Base-by-base conservation (phyloP, 2,113 vertebrate species). In the Perognathus longimembris region DNA sequence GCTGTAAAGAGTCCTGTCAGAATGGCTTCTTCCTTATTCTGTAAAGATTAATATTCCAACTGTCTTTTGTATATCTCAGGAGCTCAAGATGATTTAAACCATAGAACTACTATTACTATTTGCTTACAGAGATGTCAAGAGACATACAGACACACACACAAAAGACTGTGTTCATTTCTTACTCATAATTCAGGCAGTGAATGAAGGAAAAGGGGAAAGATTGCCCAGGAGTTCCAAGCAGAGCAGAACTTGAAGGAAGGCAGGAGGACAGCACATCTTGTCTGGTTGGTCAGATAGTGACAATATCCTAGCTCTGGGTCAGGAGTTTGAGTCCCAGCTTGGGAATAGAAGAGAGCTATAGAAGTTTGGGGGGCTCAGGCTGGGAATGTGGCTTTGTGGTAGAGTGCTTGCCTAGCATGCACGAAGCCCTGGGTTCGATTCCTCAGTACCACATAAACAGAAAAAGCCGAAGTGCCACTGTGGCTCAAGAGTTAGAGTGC, bases 61-160 rank as follows among this genome's bases (percentile, higher is more conserved):
- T 26, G 6, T 85, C 67, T 80, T 73, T 88, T 82, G 81, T 38
- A 11, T 45, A 71, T 87, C 93, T 87, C 80, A 18, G 81, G 69
- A 85, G 38, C 61, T 75, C 20, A 20, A 17, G 32, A 50, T 57
- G 50, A 54, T 83, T 90, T 87, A 79, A 71, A 81, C 34, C 36
- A 18, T 9, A 42, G 50, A 79, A 75, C 42, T 26, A n/a, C 69
- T 79, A 10, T 93, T 69, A 64, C 67, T 80, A 40, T 79, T 90
- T 85, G 81, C 61, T 93, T 77, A 61, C 1, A 36, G 42, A 82
- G 32, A 70, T 26, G n/a, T 59, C 32, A 91, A 1, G 3, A 73
- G 4, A 1, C 28, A 40, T 71, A 50, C 26, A 79, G 32, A 30
- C 4, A 30, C 15, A 83, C 20, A 63, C n/a, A 28, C 63, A 70